Base-by-base conservation (phyloP, 1,140 invertebrate genomes). In the Aphis gossypii region DNA sequence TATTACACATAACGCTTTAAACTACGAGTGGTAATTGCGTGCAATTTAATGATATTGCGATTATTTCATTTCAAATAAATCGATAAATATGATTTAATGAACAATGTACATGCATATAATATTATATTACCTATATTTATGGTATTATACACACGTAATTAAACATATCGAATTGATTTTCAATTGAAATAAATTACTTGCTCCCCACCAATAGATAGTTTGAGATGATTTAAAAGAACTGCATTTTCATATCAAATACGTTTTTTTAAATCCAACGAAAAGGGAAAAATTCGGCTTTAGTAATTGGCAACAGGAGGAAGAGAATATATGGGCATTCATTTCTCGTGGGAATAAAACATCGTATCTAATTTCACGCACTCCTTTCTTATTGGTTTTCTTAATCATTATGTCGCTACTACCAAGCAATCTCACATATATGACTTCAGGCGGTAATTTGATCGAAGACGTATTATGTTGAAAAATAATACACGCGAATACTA, bases 311-410 rank as follows among this genome's bases (percentile, higher is more conserved):
- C 76, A 86, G 23, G 92, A 93, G 82, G 82, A 93, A 56, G 35
- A 93, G 23, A 21, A 93, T 90, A 90, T 90, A 90, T 90, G 54
- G 89, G 38, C 25, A 60, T 60, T 93, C 25, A 60, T 60, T 86
- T 56, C 92, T 83, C 92, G 20, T n/a, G 92, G 76, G 92, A 84
- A 93, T 84, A 93, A 54, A 86, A 86, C 82, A 93, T 86, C 48
- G 82, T 93, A 93, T 93, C 92, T 93, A 84, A 93, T 93, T 93
- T 93, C 92, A 84, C 68, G n/a, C 76, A 86, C 92, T 93, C 92
- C 76, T 86, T 93, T 93, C 76, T 93, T 93, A 93, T 93, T 93
- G 92, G 92, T 93, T 93, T 93, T 93, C 92, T 84, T 93, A 93
- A 93, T 93, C 82, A 93, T 93, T 93, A 93, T 84, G 48, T 93